Conservation (phyloP, 2,113 vertebrate species). For the Porphyrio hochstetteri region DNA sequence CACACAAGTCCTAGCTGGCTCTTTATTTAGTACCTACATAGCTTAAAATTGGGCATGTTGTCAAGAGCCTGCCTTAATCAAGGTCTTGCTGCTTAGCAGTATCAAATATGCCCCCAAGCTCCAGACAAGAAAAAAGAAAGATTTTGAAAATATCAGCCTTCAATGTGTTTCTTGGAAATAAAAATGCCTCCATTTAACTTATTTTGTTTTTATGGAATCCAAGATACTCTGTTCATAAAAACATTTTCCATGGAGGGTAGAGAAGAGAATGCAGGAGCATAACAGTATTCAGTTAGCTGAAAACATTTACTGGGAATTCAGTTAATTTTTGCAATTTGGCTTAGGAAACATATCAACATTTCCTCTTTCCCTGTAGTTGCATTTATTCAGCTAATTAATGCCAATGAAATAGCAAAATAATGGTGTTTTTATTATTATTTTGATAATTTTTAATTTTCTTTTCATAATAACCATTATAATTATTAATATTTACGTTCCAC, state of each 20-base stretch:
- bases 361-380: not conserved
- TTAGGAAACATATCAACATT: not conserved
- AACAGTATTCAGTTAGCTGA: not conserved
- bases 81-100: not conserved
- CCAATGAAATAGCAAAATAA: not conserved
- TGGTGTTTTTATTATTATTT: not conserved
- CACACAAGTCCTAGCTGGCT: not conserved
- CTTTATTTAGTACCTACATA: not conserved
- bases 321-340: not conserved
- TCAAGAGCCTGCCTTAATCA: not conserved
- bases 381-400: not conserved
- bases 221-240: not conserved
- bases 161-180: not conserved
- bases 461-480: not conserved
- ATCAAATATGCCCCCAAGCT: not conserved
- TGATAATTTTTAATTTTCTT: not conserved
- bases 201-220: not conserved
- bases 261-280: not conserved
- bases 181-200: not conserved
- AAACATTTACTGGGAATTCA: not conserved
- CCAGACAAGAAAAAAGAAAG: not conserved
- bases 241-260: not conserved
- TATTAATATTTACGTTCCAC: not conserved
- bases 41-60: not conserved
- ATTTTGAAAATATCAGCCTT: not conserved